phyloP scores from a whole-genome alignment of 2,113 vertebrate genomes.

The Felis catus region F.catus_Fca126_mat1.0 CM031414.1:44294501-44295000 shows the following conservation, averaged over 20 bases:
- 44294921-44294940: background rate
- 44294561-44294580: background rate
- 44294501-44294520: background rate
- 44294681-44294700: too few species aligned
- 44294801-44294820: too few species aligned
- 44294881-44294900: background rate
- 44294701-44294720: too few species aligned
- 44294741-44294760: too few species aligned
- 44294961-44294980: background rate
- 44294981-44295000: background rate
- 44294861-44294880: background rate
- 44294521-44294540: background rate
- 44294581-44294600: background rate
- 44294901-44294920: background rate
- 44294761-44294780: too few species aligned
- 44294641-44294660: too few species aligned
- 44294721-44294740: too few species aligned
- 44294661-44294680: too few species aligned
- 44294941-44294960: background rate
- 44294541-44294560: background rate
- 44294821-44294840: background rate
- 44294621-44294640: too few species aligned
- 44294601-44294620: background rate
- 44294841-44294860: slow-evolving; percentile 15
- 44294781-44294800: too few species aligned